These are phyloP conservation scores for Eupleurogrammus muticus DNA, from an alignment of 2,797 vertebrate genomes.

Conservation along the genomic window DNA sequence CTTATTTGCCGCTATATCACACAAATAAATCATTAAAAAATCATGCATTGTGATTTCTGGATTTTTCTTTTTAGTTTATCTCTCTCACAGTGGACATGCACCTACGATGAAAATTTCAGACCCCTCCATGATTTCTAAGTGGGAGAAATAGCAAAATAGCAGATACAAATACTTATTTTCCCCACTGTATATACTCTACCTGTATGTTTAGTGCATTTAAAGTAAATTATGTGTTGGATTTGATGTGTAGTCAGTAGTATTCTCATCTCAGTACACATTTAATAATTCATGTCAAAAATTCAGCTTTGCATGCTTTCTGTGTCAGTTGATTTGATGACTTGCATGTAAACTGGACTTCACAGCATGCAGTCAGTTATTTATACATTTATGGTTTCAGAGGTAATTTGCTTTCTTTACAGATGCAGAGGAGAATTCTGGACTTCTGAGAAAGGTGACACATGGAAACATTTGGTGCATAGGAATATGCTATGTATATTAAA, in stretches of 20 bases:
- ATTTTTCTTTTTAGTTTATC: no score
- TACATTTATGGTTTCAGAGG: neutral
- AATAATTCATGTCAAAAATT: neutral
- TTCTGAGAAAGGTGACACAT: slow-evolving; percentile 61
- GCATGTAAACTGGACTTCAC: neutral
- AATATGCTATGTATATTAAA: neutral
- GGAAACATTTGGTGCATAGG: neutral
- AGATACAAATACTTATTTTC: no score
- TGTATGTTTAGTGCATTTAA: neutral
- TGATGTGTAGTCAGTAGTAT: no score
- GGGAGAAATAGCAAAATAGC: no score
- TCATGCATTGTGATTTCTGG: no score
- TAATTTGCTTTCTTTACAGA: slow-evolving; percentile 40
- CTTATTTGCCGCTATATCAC: no score
- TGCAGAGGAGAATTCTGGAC: slow-evolving; percentile 24
- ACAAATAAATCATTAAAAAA: no score
- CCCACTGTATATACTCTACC: neutral
- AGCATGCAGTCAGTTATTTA: neutral
- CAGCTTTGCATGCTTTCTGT: neutral
- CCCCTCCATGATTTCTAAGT: no score
- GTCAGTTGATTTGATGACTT: neutral
- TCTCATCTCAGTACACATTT: neutral
- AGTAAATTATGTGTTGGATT: neutral
- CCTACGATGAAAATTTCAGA: no score
- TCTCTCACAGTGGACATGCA: no score